Conservation (phyloP, 2,113 vertebrate genomes). For the Mastomys coucha region DNA sequence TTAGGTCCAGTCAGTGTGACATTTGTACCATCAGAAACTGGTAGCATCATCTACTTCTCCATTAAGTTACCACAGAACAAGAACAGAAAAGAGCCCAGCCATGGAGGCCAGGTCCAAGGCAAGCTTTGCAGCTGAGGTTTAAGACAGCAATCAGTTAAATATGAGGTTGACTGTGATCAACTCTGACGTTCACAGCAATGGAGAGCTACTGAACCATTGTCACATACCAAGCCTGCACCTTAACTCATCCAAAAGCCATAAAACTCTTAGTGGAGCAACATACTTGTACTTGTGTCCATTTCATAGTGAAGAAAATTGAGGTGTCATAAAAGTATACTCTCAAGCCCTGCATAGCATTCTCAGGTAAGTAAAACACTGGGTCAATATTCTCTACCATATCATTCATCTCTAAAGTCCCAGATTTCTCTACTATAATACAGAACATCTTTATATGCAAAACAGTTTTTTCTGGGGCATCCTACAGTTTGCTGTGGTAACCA, state of each 20-base stretch:
- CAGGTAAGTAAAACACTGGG: background rate
- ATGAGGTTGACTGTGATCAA: no score
- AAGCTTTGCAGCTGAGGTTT: background rate
- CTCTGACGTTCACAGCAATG: background rate
- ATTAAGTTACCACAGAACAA: fast-evolving
- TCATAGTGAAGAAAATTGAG: background rate
- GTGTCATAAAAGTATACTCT: background rate
- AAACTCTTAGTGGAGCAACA: background rate
- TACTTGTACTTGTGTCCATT: fast-evolving
- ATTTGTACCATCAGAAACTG: background rate
- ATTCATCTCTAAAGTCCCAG: background rate
- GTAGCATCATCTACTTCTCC: fast-evolving
- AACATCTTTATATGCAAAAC: no score
- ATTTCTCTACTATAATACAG: fast-evolving
- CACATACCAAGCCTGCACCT: background rate
- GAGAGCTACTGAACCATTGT: background rate
- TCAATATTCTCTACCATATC: background rate
- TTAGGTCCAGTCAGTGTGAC: background rate
- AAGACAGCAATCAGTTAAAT: background rate
- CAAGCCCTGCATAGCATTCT: background rate
- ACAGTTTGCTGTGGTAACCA: background rate
- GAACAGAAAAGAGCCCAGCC: background rate
- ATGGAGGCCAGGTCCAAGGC: background rate
- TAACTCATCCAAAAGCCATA: background rate
- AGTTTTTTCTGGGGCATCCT: background rate